Base-by-base conservation (phyloP, 2,888 invertebrate species). In the Nomada goodeniana region DNA sequence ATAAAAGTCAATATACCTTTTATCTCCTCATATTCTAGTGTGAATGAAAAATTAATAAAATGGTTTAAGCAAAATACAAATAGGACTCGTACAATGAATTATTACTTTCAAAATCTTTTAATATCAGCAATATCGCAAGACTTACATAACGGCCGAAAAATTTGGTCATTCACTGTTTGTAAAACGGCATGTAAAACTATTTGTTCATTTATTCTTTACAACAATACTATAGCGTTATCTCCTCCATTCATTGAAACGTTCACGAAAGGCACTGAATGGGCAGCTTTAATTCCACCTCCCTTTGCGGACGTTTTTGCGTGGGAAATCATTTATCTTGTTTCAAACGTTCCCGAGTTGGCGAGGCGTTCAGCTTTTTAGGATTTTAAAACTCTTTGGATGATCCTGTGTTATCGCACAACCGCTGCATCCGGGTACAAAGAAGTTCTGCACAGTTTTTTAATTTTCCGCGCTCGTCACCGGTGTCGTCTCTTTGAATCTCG, bases 251-350 rank as follows among this genome's bases (percentile, higher is more conserved):
- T 15, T 9, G 36, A 20, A n/a, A n/a, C 9, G 15, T n/a, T 67
- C 65, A 11, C 15, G 52, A 36, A 47, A 44, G 15, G 13, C 10
- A 11, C 2, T 9, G 60, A 55, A 73, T 44, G 53, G 50, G 44
- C 9, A 44, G 55, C 23, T 67, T 69, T 73, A 47, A 69, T 69
- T 71, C 10, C 52, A 55, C 11, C 59, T 15, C 23, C 23, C 53
- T 68, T 13, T 36, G n/a, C 11, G 13, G 9, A 47, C 13, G 26
- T 26, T 59, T 23, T 23, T n/a, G n/a, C 52, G 15, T 11, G 20
- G 1, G 1, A 42, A 53, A 67, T 61, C 52, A 50, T 79, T 82
- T 61, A 75, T 82, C 61, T 71, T 71, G 36, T 61, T 53, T 71
- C 23, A 15, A 55, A 23, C 26, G 15, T 47, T 61, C n/a, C 20